Conservation (phyloP, 1,140 invertebrate genomes). For the Pissodes strobi region DNA sequence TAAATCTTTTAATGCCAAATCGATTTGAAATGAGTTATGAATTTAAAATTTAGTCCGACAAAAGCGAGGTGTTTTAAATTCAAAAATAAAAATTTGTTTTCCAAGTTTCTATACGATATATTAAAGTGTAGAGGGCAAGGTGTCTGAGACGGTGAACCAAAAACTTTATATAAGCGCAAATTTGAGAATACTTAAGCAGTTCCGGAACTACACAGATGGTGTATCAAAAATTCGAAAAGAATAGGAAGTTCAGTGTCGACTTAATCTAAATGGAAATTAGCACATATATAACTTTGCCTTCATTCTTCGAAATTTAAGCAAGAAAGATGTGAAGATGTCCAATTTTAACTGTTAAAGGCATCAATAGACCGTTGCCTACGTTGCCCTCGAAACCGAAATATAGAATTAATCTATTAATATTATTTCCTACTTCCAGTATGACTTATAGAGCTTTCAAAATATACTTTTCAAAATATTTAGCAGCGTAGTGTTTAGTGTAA, state of each 20-base stretch:
- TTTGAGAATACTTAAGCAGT: conserved; percentile 32
- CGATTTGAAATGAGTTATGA: no score
- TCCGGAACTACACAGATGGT: conserved; percentile 31
- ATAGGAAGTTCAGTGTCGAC: conserved; percentile 14
- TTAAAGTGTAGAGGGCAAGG: conserved; percentile 16
- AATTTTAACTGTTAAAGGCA: no score
- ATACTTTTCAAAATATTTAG: no score
- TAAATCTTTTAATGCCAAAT: no score
- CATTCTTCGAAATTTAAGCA: neutral
- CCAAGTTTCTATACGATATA: conserved; percentile 2
- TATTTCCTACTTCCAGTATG: no score
- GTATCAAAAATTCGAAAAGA: conserved; percentile 30
- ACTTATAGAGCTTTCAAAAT: no score
- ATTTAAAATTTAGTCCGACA: no score
- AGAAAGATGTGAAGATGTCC: no score
- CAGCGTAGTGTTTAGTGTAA: no score
- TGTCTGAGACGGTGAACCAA: neutral
- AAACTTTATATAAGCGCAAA: conserved; percentile 31
- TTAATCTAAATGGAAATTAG: conserved; percentile 35
- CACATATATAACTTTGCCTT: neutral
- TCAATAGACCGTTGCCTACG: no score
- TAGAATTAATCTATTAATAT: no score
- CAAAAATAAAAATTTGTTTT: neutral
- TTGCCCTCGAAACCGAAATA: no score
- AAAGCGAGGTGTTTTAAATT: neutral